Percentiles rank a stretch among this genome's conserved stretches.
These are phyloP conservation scores for Taurulus bubalis DNA, from an alignment of 2,113 vertebrate species.

Conservation along the genomic window DNA sequence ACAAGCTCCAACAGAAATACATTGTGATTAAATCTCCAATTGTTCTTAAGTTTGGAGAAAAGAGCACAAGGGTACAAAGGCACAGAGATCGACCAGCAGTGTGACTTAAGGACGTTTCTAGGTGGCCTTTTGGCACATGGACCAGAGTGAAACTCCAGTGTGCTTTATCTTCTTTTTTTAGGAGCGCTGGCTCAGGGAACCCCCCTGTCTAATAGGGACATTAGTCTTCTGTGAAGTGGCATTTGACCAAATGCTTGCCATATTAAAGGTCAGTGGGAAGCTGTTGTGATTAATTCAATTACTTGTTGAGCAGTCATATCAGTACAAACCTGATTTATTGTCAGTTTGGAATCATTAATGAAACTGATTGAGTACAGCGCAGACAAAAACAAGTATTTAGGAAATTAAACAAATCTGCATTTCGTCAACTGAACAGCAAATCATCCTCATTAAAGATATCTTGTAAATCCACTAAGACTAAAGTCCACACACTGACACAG, in stretches of 20 bases:
- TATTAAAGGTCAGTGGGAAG: constrained; percentile 53
- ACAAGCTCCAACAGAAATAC: constrained; percentile 1
- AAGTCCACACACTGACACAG: not conserved
- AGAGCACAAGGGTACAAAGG: constrained; percentile 1
- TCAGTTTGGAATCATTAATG: constrained; percentile 22
- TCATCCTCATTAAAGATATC: not conserved
- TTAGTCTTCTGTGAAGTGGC: constrained; percentile 36
- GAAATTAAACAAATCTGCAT: not conserved
- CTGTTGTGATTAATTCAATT: constrained; percentile 53
- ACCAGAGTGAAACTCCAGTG: constrained; percentile 1
- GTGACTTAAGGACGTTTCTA: not conserved
- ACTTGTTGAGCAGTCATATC: constrained; percentile 37
- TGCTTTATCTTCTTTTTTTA: not conserved
- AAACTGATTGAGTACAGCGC: not conserved
- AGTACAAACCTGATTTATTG: constrained; percentile 37
- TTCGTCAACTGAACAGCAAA: not conserved
- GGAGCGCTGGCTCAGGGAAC: constrained; percentile 23
- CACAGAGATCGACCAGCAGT: not conserved
- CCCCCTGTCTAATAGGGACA: constrained; percentile 22
- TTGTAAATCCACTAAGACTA: not conserved
- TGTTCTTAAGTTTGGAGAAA: not conserved
- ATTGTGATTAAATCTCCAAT: constrained; percentile 7
- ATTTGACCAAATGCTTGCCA: constrained; percentile 47
- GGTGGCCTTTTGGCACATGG: not conserved
- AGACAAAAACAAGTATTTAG: not conserved